Evolutionary conservation across 2,797 vertebrate genomes (phyloP).

Genomic region (Myioborus miniatus): DNA sequence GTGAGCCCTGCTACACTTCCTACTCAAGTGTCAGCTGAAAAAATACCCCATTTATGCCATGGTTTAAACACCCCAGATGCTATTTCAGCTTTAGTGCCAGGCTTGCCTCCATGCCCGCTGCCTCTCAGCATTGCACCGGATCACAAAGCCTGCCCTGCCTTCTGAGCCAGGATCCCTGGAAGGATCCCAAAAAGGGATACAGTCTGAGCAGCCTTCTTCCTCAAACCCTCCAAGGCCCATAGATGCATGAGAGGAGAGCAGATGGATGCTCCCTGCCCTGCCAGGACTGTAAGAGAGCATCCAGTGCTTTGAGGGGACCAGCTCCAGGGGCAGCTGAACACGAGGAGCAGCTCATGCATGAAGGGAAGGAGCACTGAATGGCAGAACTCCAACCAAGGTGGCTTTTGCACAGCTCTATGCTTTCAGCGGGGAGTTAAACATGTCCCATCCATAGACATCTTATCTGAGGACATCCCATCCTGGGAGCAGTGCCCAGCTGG

Average conservation of each 20-base stretch:
- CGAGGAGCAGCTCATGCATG: rapidly evolving
- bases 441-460: not conserved
- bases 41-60: not conserved
- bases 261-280: not conserved
- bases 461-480: not conserved
- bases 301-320: not conserved
- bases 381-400: not conserved
- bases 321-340: not conserved
- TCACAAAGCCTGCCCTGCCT: not conserved
- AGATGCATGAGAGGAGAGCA: not conserved
- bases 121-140: not conserved
- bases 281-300: not conserved
- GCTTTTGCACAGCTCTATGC: not conserved
- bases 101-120: not conserved
- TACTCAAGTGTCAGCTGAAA: not conserved
- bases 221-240: not conserved
- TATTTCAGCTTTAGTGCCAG: not conserved
- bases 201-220: not conserved
- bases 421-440: not conserved
- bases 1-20: rapidly evolving
- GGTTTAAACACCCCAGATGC: not conserved
- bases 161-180: not conserved
- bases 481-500: not conserved
- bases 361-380: not conserved
- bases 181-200: not conserved